A percentile compares a stretch with the other conserved stretches of the same genome.
Evolutionary conservation across 2,797 vertebrate species (phyloP).

Genomic region (Lepilemur ruficaudatus): DNA sequence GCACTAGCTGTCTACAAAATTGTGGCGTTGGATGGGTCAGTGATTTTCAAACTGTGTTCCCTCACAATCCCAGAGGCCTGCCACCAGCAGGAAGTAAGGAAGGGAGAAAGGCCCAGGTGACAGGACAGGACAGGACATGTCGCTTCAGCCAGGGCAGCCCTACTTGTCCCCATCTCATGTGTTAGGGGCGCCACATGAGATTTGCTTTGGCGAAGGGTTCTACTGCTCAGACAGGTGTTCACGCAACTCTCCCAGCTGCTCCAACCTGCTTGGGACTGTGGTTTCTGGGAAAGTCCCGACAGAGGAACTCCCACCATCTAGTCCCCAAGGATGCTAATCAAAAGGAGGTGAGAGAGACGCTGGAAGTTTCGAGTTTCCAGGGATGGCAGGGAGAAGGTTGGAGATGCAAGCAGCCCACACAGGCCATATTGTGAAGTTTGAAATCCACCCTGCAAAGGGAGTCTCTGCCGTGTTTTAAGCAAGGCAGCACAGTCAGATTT

Average conservation of each 20-base stretch:
- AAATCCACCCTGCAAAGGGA: not conserved
- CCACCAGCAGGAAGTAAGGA: not conserved
- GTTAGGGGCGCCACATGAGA: fast-evolving
- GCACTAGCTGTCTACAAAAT: not conserved
- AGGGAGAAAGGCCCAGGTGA: not conserved
- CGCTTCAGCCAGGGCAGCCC: not conserved
- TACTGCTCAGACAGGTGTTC: not conserved
- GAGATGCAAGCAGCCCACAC: fast-evolving
- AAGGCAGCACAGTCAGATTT: not conserved
- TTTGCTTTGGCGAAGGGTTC: not conserved
- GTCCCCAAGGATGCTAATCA: not conserved
- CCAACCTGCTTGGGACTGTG: not conserved
- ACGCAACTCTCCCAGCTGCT: fast-evolving
- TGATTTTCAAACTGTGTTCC: not conserved
- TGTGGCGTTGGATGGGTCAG: fast-evolving
- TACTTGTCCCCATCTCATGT: not conserved
- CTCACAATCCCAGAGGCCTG: not conserved
- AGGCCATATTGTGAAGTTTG: not conserved
- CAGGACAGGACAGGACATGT: too few species aligned
- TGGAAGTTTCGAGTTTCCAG: not conserved
- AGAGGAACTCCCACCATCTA: not conserved
- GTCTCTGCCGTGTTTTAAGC: not conserved
- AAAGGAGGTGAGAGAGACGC: not conserved
- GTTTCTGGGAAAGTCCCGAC: not conserved
- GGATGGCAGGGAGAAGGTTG: not conserved